phyloP scores from a whole-genome alignment of 2,888 invertebrate species.

The Megastigmus dorsalis region DNA sequence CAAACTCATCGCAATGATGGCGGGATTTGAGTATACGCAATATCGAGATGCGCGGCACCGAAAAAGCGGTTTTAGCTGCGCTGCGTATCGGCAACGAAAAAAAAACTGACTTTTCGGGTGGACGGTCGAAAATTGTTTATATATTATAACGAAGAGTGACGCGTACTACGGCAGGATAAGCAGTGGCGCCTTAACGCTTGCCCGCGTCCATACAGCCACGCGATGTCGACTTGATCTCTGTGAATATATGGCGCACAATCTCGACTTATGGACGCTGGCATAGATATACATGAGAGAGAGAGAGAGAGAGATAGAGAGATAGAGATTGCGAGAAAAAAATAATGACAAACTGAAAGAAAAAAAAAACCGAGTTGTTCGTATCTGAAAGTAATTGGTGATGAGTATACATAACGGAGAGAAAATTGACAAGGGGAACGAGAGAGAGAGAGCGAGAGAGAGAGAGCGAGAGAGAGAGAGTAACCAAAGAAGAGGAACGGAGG shows the following conservation, averaged over 20 bases:
- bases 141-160: not conserved
- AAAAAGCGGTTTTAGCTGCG: not conserved
- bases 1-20: not conserved
- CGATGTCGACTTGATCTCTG: too few relatives aligned
- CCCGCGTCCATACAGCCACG: too few relatives aligned
- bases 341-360: not conserved
- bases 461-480: too few relatives aligned
- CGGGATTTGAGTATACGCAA: conserved; percentile 2
- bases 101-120: conserved; percentile 26
- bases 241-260: too few relatives aligned
- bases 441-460: too few relatives aligned
- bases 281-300: conserved; percentile 7
- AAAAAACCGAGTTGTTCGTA: not conserved
- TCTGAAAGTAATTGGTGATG: conserved; percentile 7
- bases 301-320: not conserved
- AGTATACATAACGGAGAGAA: conserved; percentile 38
- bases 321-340: conserved; percentile 7
- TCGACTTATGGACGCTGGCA: conserved; percentile 31
- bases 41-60: not conserved
- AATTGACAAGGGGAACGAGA: conserved; percentile 53
- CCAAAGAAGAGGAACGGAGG: too few relatives aligned
- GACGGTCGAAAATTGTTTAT: too few relatives aligned
- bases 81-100: too few relatives aligned
- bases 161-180: conserved; percentile 33
- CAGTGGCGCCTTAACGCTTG: conserved; percentile 46